These are phyloP conservation scores for Chinchilla lanigera DNA, from an alignment of 2,113 vertebrate genomes.

Conservation along the genomic window DNA sequence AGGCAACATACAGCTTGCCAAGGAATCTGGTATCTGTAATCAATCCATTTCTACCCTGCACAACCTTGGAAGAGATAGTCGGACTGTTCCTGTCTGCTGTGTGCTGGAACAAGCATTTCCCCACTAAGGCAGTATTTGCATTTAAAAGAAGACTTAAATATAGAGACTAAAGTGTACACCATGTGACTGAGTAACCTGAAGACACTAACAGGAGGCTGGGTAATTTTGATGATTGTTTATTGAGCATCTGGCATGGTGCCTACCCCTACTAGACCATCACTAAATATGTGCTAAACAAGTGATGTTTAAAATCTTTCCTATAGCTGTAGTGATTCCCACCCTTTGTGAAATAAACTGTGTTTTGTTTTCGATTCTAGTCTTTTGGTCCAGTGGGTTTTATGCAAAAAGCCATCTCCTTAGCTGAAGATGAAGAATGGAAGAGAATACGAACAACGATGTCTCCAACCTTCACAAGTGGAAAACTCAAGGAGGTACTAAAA, in stretches of 20 bases:
- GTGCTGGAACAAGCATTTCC: background rate
- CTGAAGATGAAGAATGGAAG: conserved; percentile 90
- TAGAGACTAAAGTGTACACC: background rate
- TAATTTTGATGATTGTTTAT: background rate
- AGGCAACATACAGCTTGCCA: background rate
- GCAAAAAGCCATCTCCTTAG: conserved; percentile 59
- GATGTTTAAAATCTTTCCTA: background rate
- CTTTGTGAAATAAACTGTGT: background rate
- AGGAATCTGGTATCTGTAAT: background rate
- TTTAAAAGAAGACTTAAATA: background rate
- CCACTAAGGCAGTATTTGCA: background rate
- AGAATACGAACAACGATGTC: conserved; percentile 89
- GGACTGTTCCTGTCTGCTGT: background rate
- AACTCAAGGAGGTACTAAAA: conserved; percentile 89
- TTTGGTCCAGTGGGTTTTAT: conserved; percentile 77
- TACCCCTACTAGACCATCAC: background rate
- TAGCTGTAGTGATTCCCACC: background rate
- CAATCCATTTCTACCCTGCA: background rate
- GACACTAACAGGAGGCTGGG: background rate
- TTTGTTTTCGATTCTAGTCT: conserved; percentile 70
- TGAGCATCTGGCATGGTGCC: background rate
- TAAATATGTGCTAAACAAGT: background rate
- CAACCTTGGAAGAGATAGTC: background rate
- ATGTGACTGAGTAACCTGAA: background rate
- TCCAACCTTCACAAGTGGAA: conserved; percentile 91